phyloP scores from a whole-genome alignment of 2,113 vertebrate genomes.

The Sigmodon hispidus region DNA sequence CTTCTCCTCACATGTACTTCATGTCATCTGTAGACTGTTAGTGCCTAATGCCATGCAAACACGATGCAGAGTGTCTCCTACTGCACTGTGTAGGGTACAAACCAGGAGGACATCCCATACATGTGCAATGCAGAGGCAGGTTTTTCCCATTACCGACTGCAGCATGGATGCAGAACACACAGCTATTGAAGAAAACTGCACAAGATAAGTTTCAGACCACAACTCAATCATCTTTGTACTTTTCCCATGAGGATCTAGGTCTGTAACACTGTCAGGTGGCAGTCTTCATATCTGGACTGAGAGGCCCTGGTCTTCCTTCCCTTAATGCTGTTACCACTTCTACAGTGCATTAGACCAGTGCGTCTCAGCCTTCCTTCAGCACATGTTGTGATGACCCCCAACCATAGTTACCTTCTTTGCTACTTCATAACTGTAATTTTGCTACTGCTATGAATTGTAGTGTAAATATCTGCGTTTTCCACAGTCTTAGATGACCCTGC shows the following conservation, averaged over 20 bases:
- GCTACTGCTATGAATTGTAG: neutral
- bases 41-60: too few species aligned
- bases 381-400: neutral
- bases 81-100: neutral
- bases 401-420: neutral
- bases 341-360: neutral
- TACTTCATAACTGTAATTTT: neutral
- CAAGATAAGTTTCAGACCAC: neutral
- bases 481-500: neutral
- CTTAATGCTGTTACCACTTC: rapidly evolving
- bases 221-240: neutral
- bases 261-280: neutral
- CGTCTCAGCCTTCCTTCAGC: neutral
- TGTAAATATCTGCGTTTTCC: neutral
- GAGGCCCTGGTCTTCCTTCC: neutral
- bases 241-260: neutral
- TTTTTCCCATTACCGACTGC: neutral
- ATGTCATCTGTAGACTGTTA: neutral
- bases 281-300: rapidly evolving
- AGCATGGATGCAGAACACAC: neutral
- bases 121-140: neutral
- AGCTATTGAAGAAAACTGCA: too few species aligned
- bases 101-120: too few species aligned
- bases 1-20: neutral
- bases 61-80: too few species aligned